Conservation (phyloP, 1,140 invertebrate genomes). For the Drosophila pallidifrons region DNA sequence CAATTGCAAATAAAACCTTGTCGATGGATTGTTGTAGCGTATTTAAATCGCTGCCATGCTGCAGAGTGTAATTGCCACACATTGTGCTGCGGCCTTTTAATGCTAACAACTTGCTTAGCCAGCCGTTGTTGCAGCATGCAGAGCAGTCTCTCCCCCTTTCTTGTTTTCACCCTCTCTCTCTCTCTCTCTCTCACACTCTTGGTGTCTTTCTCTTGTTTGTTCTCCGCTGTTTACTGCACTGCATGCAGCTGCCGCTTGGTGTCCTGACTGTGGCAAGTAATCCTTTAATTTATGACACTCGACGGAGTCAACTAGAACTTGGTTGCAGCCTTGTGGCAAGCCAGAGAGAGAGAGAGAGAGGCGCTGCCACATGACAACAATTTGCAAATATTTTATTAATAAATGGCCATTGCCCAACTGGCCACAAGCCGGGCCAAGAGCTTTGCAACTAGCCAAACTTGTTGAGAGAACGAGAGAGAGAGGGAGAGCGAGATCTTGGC, state of each 20-base stretch:
- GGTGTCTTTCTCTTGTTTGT: slow-evolving; percentile 29
- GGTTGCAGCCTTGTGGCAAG: slow-evolving; percentile 15
- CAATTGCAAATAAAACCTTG: too few species aligned
- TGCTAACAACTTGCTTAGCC: slow-evolving; percentile 80
- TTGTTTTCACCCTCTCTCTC: not conserved
- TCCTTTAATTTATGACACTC: slow-evolving; percentile 61
- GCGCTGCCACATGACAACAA: slow-evolving; percentile 74
- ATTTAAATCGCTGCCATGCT: slow-evolving; percentile 15
- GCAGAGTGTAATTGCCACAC: slow-evolving; percentile 76
- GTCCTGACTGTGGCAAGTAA: slow-evolving; percentile 31
- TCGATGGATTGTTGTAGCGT: too few species aligned
- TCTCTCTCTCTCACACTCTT: not conserved
- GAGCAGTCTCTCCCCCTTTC: not conserved
- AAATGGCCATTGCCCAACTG: slow-evolving; percentile 74
- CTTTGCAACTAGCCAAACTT: slow-evolving; percentile 41
- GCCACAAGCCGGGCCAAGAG: slow-evolving; percentile 30
- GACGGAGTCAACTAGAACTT: slow-evolving; percentile 59
- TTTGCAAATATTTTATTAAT: slow-evolving; percentile 84
- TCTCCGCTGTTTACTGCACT: not conserved
- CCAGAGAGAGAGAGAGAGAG: not conserved
- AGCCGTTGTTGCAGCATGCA: slow-evolving; percentile 15
- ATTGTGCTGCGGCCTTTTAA: slow-evolving; percentile 69
- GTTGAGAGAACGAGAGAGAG: slow-evolving; percentile 35
- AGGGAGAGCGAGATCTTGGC: slow-evolving; percentile 5
- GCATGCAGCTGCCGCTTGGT: slow-evolving; percentile 23